Conservation (phyloP, 2,888 invertebrate genomes). For the Parnassius mnemosyne region DNA sequence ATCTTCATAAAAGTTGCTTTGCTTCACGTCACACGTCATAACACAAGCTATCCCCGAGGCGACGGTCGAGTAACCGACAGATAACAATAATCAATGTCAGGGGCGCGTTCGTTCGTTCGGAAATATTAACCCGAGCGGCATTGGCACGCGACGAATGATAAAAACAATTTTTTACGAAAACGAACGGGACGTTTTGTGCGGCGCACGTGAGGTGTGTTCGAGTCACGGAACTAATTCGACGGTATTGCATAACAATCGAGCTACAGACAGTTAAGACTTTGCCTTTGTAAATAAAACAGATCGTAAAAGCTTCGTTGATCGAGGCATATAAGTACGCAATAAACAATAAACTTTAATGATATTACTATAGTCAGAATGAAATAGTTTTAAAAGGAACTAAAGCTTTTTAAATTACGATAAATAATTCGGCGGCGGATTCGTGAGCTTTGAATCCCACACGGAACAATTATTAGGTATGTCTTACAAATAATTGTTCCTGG, state of each 20-base stretch:
- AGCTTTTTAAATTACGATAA: no score
- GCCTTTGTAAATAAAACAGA: no score
- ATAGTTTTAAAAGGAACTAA: no score
- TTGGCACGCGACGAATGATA: constrained; percentile 10
- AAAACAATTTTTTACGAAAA: constrained; percentile 7
- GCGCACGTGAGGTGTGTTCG: not conserved
- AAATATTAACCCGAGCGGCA: constrained; percentile 12
- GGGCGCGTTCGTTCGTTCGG: not conserved
- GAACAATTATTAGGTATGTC: no score
- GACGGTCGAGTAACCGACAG: not conserved
- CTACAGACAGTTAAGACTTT: no score
- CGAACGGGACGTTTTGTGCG: not conserved
- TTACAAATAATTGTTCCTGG: no score
- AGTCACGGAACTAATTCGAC: not conserved
- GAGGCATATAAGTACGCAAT: not conserved
- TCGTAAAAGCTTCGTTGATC: no score
- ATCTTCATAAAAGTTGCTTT: no score
- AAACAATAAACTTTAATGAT: not conserved
- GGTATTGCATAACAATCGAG: not conserved
- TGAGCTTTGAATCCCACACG: no score
- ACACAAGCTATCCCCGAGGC: not conserved
- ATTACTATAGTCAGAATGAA: no score
- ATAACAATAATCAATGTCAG: constrained; percentile 1
- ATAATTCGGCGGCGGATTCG: no score
- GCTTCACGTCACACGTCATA: no score